phyloP scores from a whole-genome alignment of 2,888 invertebrate species.

The Ectemnius continuus region DNA sequence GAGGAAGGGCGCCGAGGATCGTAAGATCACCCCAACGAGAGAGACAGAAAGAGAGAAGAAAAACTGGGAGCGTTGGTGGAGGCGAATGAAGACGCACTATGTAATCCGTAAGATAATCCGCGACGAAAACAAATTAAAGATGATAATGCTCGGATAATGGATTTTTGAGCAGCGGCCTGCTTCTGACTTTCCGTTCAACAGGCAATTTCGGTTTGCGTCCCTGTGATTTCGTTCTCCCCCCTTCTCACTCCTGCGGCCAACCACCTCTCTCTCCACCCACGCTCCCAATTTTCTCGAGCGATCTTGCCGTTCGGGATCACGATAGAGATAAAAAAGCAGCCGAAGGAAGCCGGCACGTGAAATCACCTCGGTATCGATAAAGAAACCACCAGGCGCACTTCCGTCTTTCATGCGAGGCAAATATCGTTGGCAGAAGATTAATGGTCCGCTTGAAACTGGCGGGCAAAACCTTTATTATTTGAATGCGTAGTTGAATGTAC shows the following conservation, averaged over 20 bases:
- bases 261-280: neutral
- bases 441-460: slow-evolving; percentile 47
- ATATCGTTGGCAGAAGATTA: slow-evolving; percentile 64
- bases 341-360: neutral
- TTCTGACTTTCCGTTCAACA: slow-evolving; percentile 64
- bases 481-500: too few relatives aligned
- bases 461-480: too few relatives aligned
- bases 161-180: slow-evolving; percentile 66
- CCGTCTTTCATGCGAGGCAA: slow-evolving; percentile 52
- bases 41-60: too few relatives aligned
- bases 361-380: slow-evolving; percentile 51
- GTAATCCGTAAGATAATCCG: slow-evolving; percentile 58
- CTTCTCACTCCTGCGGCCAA: neutral
- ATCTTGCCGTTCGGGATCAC: neutral
- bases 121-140: slow-evolving; percentile 67
- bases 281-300: neutral
- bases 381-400: slow-evolving; percentile 26
- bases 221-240: slow-evolving; percentile 44
- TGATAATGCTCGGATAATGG: slow-evolving; percentile 67
- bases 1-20: slow-evolving; percentile 24
- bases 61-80: slow-evolving; percentile 25
- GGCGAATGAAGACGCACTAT: slow-evolving; percentile 30
- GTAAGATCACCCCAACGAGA: slow-evolving; percentile 41
- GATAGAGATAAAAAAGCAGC: neutral
- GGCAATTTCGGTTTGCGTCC: slow-evolving; percentile 66